Evolutionary conservation across 2,113 vertebrate species (phyloP).

Genomic region (Scalopus aquaticus): DNA sequence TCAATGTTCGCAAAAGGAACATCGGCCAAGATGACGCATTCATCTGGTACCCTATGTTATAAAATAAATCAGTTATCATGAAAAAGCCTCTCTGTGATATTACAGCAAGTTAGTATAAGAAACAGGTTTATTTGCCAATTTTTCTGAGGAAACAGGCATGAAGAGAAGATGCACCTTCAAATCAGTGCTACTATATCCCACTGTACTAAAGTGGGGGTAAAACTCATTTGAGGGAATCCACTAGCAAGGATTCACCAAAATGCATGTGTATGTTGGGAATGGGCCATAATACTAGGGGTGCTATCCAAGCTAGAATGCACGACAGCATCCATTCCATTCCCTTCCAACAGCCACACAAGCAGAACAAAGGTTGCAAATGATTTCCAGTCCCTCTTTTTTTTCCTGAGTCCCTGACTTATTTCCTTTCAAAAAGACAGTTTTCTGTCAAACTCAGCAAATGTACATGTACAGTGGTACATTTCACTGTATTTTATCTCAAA

Average conservation of each 20-base stretch:
- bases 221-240: constrained; percentile 47
- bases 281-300: background rate
- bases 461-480: background rate
- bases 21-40: constrained; percentile 97
- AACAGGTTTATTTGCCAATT: constrained; percentile 17
- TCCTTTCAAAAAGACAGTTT: constrained; percentile 32
- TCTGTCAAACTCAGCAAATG: constrained; percentile 23
- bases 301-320: background rate
- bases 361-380: background rate
- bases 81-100: constrained; percentile 19
- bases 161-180: background rate
- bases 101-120: background rate
- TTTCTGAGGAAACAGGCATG: background rate
- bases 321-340: constrained; percentile 24
- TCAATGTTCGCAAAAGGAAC: constrained; percentile 95
- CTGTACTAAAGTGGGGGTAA: background rate
- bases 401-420: background rate
- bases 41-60: constrained; percentile 93
- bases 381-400: background rate
- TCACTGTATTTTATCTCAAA: constrained; percentile 2
- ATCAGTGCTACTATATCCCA: background rate
- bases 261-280: background rate
- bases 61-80: constrained; percentile 64
- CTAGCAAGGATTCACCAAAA: background rate
- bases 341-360: background rate